These are phyloP conservation scores for Conops quadrifasciatus DNA, from an alignment of 2,888 invertebrate species.

Conservation along the genomic window DNA sequence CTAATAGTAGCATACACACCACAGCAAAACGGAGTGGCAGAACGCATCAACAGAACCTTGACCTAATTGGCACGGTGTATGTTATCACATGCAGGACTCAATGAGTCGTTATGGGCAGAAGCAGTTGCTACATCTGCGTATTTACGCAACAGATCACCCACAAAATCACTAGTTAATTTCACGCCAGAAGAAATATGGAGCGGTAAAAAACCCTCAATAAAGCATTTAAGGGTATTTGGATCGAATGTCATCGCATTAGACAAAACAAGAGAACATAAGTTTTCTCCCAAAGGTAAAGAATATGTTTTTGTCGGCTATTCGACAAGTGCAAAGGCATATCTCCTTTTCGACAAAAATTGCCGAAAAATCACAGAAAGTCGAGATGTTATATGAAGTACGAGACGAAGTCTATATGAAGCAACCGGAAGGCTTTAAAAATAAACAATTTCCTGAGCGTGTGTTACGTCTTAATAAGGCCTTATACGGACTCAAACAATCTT, in stretches of 20 bases:
- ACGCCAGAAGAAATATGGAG: conserved; percentile 40
- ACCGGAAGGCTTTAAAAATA: conserved; percentile 37
- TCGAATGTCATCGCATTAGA: conserved; percentile 17
- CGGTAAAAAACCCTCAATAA: conserved; percentile 34
- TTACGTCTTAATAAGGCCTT: conserved; percentile 41
- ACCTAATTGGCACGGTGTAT: conserved; percentile 49
- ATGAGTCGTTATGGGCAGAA: conserved; percentile 46
- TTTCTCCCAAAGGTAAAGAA: conserved; percentile 37
- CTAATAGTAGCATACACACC: conserved; percentile 38
- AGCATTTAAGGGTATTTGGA: conserved; percentile 34
- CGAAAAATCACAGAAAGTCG: conserved; percentile 38
- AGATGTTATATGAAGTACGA: conserved; percentile 40
- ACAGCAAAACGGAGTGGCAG: conserved; percentile 43
- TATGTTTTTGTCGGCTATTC: conserved; percentile 40
- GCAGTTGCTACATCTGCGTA: conserved; percentile 41
- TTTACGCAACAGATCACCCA: conserved; percentile 36
- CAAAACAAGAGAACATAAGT: conserved; percentile 34
- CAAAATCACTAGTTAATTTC: conserved; percentile 29
- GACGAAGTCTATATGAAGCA: conserved; percentile 42
- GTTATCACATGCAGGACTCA: conserved; percentile 45
- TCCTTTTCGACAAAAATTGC: conserved; percentile 36
- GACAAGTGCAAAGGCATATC: conserved; percentile 37
- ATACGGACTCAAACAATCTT: conserved; percentile 47
- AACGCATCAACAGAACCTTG: conserved; percentile 41
- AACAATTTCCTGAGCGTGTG: conserved; percentile 5